Evolutionary conservation across 2,888 invertebrate genomes (phyloP).

Genomic region (Rotaria socialis): DNA sequence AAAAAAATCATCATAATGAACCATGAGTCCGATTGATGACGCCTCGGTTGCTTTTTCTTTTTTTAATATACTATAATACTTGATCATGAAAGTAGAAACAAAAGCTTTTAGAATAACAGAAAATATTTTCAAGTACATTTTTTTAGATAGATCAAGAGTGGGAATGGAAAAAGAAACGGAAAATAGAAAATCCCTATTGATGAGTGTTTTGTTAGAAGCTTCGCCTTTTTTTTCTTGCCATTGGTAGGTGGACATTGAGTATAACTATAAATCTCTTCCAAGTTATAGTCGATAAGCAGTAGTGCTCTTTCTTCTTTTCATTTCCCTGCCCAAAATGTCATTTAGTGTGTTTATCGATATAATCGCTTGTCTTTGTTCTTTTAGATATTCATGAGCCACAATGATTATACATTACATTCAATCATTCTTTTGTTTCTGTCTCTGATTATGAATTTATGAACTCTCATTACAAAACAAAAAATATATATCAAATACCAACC

Average conservation of each 20-base stretch:
- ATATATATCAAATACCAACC: neutral
- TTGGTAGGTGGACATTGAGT: neutral
- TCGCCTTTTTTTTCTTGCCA: neutral
- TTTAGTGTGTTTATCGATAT: neutral
- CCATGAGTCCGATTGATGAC: neutral
- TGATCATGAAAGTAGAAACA: neutral
- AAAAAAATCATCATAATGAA: neutral
- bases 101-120: neutral
- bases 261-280: too few species aligned
- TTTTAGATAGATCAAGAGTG: neutral
- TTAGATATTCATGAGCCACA: neutral
- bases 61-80: too few species aligned
- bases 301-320: too few species aligned
- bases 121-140: neutral
- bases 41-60: too few species aligned
- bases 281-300: too few species aligned
- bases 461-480: too few species aligned
- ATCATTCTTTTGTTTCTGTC: neutral
- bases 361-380: neutral
- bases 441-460: neutral
- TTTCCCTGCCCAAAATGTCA: too few species aligned
- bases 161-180: neutral
- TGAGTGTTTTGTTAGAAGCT: neutral
- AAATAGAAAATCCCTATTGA: neutral
- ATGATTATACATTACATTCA: neutral